These are phyloP conservation scores for Lophius piscatorius DNA, from an alignment of 2,113 vertebrate genomes.

Conservation along the genomic window DNA sequence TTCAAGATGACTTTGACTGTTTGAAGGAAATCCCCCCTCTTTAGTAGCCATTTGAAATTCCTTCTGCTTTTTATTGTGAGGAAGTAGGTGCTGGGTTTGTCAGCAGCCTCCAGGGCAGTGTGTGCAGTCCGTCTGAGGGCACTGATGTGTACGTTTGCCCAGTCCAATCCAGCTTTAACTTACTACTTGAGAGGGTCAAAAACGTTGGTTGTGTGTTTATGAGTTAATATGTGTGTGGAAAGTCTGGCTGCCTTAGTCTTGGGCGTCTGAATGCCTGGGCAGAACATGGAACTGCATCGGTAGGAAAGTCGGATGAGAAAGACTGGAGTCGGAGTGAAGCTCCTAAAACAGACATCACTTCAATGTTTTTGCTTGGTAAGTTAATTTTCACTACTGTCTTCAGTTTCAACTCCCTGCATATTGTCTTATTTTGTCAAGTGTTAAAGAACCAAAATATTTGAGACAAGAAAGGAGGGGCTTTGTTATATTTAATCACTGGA, in stretches of 20 bases:
- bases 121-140: slow-evolving; percentile 65
- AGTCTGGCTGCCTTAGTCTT: slow-evolving; percentile 52
- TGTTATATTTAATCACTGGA: slow-evolving; percentile 32
- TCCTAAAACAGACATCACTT: slow-evolving; percentile 37
- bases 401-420: not conserved
- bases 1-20: slow-evolving; percentile 84
- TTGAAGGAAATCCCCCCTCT: slow-evolving; percentile 82
- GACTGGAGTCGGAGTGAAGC: slow-evolving; percentile 48
- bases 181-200: slow-evolving; percentile 31
- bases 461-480: slow-evolving; percentile 4
- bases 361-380: slow-evolving; percentile 81
- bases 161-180: slow-evolving; percentile 16
- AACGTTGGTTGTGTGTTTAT: slow-evolving; percentile 39
- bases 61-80: slow-evolving; percentile 76
- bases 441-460: slow-evolving; percentile 27
- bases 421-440: not conserved
- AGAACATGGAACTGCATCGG: slow-evolving; percentile 48
- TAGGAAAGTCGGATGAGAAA: slow-evolving; percentile 59
- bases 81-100: slow-evolving; percentile 78
- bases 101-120: slow-evolving; percentile 64
- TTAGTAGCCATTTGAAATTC: slow-evolving; percentile 82
- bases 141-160: slow-evolving; percentile 53
- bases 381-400: slow-evolving; percentile 45
- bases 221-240: slow-evolving; percentile 51
- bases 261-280: slow-evolving; percentile 51